Conservation (phyloP, 2,797 vertebrate species). For the Lophius americanus region DNA sequence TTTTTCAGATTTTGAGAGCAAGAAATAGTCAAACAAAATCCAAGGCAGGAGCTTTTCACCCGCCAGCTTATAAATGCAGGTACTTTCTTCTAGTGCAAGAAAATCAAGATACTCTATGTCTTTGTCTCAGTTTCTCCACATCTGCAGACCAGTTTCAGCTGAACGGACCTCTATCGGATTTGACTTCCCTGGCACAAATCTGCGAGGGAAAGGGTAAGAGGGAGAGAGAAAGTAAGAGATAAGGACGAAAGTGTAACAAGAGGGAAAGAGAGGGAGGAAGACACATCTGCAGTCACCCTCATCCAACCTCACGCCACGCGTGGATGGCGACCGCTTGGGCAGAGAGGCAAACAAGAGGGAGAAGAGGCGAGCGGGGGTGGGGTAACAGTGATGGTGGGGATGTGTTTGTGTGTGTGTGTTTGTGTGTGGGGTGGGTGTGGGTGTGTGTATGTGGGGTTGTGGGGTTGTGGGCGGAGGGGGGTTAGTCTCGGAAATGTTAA, state of each 20-base stretch:
- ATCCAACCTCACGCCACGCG: constrained; percentile 72
- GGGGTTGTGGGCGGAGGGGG: neutral
- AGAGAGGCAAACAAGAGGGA: constrained; percentile 36
- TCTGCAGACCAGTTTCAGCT: constrained; percentile 59
- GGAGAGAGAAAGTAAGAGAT: constrained; percentile 41
- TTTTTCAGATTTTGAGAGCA: constrained; percentile 4
- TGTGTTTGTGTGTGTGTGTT: no score
- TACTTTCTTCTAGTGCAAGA: constrained; percentile 28
- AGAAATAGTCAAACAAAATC: constrained; percentile 3
- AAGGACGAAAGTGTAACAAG: constrained; percentile 56
- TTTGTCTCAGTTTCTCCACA: constrained; percentile 58
- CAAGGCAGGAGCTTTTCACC: constrained; percentile 11
- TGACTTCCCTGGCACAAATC: constrained; percentile 53
- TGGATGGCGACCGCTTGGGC: constrained; percentile 66
- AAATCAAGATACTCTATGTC: constrained; percentile 45
- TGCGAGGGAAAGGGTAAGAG: constrained; percentile 22
- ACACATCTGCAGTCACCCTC: constrained; percentile 69
- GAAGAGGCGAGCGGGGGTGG: constrained; percentile 18
- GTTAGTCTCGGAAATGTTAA: constrained; percentile 37
- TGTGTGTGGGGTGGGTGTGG: no score
- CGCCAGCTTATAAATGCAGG: constrained; percentile 5
- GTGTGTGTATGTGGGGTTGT: no score
- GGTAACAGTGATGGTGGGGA: neutral
- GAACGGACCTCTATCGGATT: constrained; percentile 60
- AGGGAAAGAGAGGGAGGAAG: constrained; percentile 35